Evolutionary conservation across 2,113 vertebrate species (phyloP), one percentile per base, ranked within the genome.

Genomic region (Rhynchomys soricoides): DNA sequence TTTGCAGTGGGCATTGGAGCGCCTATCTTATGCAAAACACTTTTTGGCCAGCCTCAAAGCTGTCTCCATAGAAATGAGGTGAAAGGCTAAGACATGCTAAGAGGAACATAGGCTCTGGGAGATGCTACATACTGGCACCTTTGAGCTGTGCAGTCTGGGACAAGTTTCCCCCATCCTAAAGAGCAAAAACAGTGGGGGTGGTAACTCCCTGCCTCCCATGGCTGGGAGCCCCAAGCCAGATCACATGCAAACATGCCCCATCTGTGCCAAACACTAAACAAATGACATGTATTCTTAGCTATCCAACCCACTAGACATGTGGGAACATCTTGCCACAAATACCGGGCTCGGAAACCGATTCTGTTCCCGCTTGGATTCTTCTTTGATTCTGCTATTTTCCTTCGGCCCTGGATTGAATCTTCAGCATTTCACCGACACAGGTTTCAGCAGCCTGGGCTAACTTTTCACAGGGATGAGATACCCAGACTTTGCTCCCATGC

Each of bases 41-140:
- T 62, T 55, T 2, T 5, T 40, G 37, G 22, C 55, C 7, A 21
- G 17, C 19, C 55, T 70, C 48, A 13, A 43, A 7, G 26, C 2
- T 0, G 1, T 26, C 64, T 70, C 43, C 13, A 0, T 2, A 62
- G 62, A 12, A 6, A 34, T 0, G 10, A 31, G n/a, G 34, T 7
- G 22, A 22, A 22, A 17, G 4, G 29, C 48, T 71, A 43, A 48
- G 77, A n/a, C 7, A 6, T 1, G n/a, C n/a, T n/a, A n/a, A n/a
- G n/a, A n/a, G 24, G n/a, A 43, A 31, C 4, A 22, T 9, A 19
- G 16, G 1, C 34, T 34, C 45, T 1, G 0, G 62, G 4, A 17
- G 74, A 73, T 57, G 43, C 81, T 37, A 57, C 22, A 1, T 31
- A 37, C 55, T 17, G n/a, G 43, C 22, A 17, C 22, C 9, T 17